Percentiles rank a stretch among this genome's conserved stretches.
Conservation (phyloP, 2,888 invertebrate genomes). For the Dinocampus coccinellae region DNA sequence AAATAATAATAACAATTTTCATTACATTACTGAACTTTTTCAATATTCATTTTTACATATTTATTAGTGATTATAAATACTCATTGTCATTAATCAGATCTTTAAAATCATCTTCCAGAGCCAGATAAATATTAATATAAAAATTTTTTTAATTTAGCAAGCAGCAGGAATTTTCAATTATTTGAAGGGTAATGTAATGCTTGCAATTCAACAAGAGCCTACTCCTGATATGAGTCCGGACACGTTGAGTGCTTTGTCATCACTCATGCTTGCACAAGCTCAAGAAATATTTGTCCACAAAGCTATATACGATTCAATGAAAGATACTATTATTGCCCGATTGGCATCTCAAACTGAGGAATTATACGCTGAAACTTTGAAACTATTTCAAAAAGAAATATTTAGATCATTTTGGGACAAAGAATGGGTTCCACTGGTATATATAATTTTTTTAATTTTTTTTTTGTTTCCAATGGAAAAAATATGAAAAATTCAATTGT, state of each 20-base stretch:
- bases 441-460: no score
- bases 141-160: constrained; percentile 75
- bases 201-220: constrained; percentile 92
- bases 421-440: constrained; percentile 84
- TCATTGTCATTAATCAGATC: no score
- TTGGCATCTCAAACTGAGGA: constrained; percentile 94
- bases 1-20: no score
- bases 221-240: constrained; percentile 97
- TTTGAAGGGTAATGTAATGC: constrained; percentile 84
- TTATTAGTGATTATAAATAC: no score
- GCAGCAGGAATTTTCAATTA: constrained; percentile 90
- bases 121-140: no score
- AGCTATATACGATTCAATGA: constrained; percentile 94
- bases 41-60: no score
- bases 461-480: constrained; percentile 7
- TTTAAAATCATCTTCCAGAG: no score
- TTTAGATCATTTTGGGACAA: constrained; percentile 90
- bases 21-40: no score
- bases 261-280: constrained; percentile 96
- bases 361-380: constrained; percentile 90
- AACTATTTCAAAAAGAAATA: constrained; percentile 87
- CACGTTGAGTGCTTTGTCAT: constrained; percentile 85
- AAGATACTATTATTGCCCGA: constrained; percentile 91
- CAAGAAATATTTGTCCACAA: constrained; percentile 98
- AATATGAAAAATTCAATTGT: background rate